Conservation (phyloP, 2,888 invertebrate genomes). For the Apamea epomidion region DNA sequence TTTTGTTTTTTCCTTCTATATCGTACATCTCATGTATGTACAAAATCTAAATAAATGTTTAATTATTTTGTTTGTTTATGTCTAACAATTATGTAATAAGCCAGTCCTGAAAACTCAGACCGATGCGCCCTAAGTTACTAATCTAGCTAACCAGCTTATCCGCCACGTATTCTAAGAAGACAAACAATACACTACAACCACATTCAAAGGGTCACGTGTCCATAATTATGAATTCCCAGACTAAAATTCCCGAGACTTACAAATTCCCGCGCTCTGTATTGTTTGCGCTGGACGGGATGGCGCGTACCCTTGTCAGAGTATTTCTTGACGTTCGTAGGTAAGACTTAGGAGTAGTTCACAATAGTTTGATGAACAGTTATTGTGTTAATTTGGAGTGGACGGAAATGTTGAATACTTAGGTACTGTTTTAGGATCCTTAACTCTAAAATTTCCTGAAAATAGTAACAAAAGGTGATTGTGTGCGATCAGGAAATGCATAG, state of each 20-base stretch:
- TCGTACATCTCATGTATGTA: too few species aligned
- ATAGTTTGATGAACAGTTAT: conserved; percentile 55
- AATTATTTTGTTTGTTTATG: too few species aligned
- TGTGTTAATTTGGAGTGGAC: conserved; percentile 52
- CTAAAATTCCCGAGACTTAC: conserved; percentile 65
- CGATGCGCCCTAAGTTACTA: not conserved
- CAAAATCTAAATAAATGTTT: too few species aligned
- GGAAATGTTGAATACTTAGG: conserved; percentile 18
- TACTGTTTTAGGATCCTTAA: not conserved
- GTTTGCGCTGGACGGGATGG: conserved; percentile 62
- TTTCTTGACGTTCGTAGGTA: conserved; percentile 61
- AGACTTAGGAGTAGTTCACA: conserved; percentile 53
- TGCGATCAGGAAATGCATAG: not conserved
- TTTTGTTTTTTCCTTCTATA: too few species aligned
- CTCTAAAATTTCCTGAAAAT: not conserved
- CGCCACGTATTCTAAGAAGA: not conserved
- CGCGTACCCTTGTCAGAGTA: conserved; percentile 71
- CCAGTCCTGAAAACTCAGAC: too few species aligned
- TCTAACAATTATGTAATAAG: not conserved
- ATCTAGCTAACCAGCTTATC: not conserved
- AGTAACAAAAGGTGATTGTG: not conserved
- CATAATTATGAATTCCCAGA: conserved; percentile 68
- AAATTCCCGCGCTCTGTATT: conserved; percentile 62
- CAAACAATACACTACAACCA: not conserved
- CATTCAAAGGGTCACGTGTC: conserved; percentile 33